phyloP scores from a whole-genome alignment of 2,888 invertebrate genomes.

The Athripsodes cinereus region DNA sequence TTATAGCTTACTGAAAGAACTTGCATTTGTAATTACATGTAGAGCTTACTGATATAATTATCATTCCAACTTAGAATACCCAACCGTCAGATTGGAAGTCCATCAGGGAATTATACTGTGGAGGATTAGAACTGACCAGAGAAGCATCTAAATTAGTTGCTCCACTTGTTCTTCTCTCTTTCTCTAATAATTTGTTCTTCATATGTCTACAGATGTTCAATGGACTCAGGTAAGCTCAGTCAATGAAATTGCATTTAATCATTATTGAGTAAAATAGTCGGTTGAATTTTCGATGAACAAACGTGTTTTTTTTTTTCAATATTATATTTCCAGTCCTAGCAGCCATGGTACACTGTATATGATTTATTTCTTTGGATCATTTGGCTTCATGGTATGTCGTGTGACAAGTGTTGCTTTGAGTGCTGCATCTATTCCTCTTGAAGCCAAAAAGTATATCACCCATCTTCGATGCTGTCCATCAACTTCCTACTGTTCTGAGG shows the following conservation, averaged over 20 bases:
- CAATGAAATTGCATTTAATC: not conserved
- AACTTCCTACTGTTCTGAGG: slow-evolving; percentile 35
- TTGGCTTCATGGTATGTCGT: slow-evolving; percentile 56
- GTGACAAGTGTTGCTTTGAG: slow-evolving; percentile 57
- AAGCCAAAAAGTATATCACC: slow-evolving; percentile 47
- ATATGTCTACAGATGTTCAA: slow-evolving; percentile 57
- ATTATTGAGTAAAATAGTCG: not conserved
- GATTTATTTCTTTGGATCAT: slow-evolving; percentile 58
- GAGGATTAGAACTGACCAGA: slow-evolving; percentile 44
- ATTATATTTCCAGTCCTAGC: slow-evolving; percentile 20
- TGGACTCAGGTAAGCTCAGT: slow-evolving; percentile 47
- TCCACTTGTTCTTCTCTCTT: slow-evolving; percentile 50
- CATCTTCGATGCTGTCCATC: slow-evolving; percentile 37
- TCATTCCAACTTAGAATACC: slow-evolving; percentile 38
- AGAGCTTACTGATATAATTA: no score
- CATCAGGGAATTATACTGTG: slow-evolving; percentile 51
- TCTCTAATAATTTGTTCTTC: slow-evolving; percentile 55
- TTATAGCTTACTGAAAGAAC: no score
- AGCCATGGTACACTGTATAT: slow-evolving; percentile 40
- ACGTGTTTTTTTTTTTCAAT: not conserved
- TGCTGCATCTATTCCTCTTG: slow-evolving; percentile 51
- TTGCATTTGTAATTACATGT: no score
- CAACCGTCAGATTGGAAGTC: slow-evolving; percentile 54
- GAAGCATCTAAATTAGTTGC: slow-evolving; percentile 48
- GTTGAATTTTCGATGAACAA: not conserved